Evolutionary conservation across 2,797 vertebrate genomes (phyloP).

Genomic region (Clarias fuscus): DNA sequence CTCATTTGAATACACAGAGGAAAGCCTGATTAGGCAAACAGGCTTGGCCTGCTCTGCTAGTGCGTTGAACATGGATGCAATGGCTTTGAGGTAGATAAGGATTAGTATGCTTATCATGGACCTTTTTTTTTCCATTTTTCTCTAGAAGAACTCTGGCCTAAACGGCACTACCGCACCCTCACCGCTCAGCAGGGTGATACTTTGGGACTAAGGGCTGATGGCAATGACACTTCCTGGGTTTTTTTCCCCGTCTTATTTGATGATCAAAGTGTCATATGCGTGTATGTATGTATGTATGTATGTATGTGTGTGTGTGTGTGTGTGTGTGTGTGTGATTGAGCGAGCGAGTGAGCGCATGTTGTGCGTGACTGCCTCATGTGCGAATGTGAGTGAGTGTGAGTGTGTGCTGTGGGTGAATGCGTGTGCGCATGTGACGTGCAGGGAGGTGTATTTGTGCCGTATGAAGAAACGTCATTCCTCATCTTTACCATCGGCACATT

Average conservation of each 20-base stretch:
- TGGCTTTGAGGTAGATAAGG: conserved; percentile 12
- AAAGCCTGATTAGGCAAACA: conserved; percentile 1
- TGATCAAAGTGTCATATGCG: conserved; percentile 14
- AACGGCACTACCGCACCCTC: conserved; percentile 52
- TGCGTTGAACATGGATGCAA: conserved; percentile 8
- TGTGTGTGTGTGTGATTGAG: conserved; percentile 16
- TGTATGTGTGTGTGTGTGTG: neutral
- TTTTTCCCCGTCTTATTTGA: conserved; percentile 43
- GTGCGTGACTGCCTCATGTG: conserved; percentile 47
- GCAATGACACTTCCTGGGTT: conserved; percentile 54
- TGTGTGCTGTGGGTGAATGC: conserved; percentile 52
- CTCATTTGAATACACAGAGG: conserved; percentile 31
- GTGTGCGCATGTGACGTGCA: conserved; percentile 46
- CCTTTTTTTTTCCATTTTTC: conserved; percentile 22
- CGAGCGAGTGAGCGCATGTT: conserved; percentile 40
- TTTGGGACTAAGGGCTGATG: conserved; percentile 63
- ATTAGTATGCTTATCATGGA: neutral
- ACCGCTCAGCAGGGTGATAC: conserved; percentile 55
- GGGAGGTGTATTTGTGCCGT: conserved; percentile 22
- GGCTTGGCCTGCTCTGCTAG: conserved; percentile 10
- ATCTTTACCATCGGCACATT: conserved; percentile 29
- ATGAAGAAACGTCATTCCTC: conserved; percentile 20
- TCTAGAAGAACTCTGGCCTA: conserved; percentile 50
- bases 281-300: conserved; percentile 14
- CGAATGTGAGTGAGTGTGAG: conserved; percentile 36